Base-by-base conservation (phyloP, 2,888 invertebrate genomes). In the Brachyptera putata region DNA sequence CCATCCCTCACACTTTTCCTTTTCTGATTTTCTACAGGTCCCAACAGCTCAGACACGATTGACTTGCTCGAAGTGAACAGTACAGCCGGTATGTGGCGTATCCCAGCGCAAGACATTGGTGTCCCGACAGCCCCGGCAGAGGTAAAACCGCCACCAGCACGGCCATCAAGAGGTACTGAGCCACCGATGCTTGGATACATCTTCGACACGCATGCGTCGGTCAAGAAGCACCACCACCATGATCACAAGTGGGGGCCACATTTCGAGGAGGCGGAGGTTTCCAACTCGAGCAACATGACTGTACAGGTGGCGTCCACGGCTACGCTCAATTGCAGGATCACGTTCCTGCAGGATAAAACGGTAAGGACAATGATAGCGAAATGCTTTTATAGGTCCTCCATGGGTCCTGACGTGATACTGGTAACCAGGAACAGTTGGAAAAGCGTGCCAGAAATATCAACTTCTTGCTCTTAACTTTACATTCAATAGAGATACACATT, bases 111-210 rank as follows among this genome's bases (percentile, higher is more conserved):
- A n/a, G n/a, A n/a, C n/a, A n/a, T 14, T 16, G 14, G 14, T 34
- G 18, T 36, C 48, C 5, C 39, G 14, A 22, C 39, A 1, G n/a
- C 39, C 21, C 21, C 18, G n/a, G n/a, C 21, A 1, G 11, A n/a
- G 7, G 46, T 41, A n/a, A 22, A 56, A n/a, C n/a, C n/a, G n/a
- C 56, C 25, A 14, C 56, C 39, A 3, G 24, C 55, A 14, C 55
- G 13, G 13, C 36, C 16, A 14, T 13, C 39, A 22, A 46, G n/a
- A 34, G 18, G 36, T 16, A 82, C 81, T 1, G 86, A 85, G 69
- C 82, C 86, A 0, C 85, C 86, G 7, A 85, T 87, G 85, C 73
- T 86, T 57, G 86, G 86, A 72, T 85, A 86, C 68, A 86, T 87
- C 65, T 86, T 86, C 70, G 86, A 87, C 71, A 80, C 84, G 0